A percentile compares a stretch with the other conserved stretches of the same genome.
Conservation (phyloP, 1,140 invertebrate species). For the Hycleus cichorii region DNA sequence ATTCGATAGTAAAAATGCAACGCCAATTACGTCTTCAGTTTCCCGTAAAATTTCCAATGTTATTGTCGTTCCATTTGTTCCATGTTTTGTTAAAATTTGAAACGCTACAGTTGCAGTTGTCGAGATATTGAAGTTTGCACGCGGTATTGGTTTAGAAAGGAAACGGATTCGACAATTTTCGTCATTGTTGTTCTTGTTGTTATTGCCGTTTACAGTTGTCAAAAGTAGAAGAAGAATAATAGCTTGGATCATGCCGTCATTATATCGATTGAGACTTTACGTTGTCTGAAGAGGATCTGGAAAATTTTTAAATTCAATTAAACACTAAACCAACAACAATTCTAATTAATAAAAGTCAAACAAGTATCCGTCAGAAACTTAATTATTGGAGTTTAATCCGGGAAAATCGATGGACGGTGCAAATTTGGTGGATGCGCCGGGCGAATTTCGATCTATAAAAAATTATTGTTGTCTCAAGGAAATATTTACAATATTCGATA, state of each 20-base stretch:
- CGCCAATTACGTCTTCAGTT: constrained; percentile 12
- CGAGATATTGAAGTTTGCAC: constrained; percentile 22
- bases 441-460: too few relatives aligned
- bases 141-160: constrained; percentile 25
- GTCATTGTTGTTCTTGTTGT: constrained; percentile 14
- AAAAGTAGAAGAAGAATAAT: constrained; percentile 25
- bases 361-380: too few relatives aligned
- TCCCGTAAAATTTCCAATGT: not conserved
- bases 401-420: too few relatives aligned
- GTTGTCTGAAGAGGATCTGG: constrained; percentile 13
- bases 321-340: too few relatives aligned
- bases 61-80: constrained; percentile 13
- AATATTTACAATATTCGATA: not conserved
- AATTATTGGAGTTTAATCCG: too few relatives aligned
- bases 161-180: constrained; percentile 24
- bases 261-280: constrained; percentile 7
- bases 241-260: constrained; percentile 33
- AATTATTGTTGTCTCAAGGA: not conserved
- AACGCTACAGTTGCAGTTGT: not conserved
- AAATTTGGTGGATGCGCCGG: not conserved
- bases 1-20: constrained; percentile 15
- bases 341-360: too few relatives aligned
- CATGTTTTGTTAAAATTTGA: constrained; percentile 14
- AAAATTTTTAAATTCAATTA: not conserved
- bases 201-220: constrained; percentile 3